Evolutionary conservation across 2,113 vertebrate species (phyloP).

Genomic region (rabbit (Oryctolagus cuniculus)): DNA sequence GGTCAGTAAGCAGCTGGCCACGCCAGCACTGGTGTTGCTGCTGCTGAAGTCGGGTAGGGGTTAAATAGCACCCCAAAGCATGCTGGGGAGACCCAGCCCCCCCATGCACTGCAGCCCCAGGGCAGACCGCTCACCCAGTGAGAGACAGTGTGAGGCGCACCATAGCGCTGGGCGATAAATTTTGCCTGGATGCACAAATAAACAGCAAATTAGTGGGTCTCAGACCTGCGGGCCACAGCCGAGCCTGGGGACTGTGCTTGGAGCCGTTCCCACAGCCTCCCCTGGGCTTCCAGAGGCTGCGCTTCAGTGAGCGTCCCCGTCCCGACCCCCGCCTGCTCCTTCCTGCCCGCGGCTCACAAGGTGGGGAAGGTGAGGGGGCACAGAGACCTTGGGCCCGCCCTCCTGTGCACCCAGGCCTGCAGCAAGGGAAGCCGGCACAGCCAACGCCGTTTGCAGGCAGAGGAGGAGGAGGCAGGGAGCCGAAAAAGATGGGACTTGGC

Average conservation of each 20-base stretch:
- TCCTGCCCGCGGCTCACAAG: no score
- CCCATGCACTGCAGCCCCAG: no score
- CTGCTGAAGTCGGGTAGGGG: background rate
- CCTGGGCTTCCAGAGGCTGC: rapidly evolving
- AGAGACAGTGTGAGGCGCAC: no score
- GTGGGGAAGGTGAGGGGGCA: no score
- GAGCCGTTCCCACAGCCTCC: background rate
- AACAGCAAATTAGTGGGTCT: background rate
- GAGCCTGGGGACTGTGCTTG: background rate
- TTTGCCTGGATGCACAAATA: background rate
- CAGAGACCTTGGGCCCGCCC: background rate
- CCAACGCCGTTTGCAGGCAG: no score
- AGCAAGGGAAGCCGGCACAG: background rate
- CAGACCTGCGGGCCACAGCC: background rate
- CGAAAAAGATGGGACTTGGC: background rate
- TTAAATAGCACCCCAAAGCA: rapidly evolving
- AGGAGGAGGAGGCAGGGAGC: no score
- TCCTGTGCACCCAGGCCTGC: background rate
- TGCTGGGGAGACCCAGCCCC: background rate
- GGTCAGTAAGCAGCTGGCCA: rapidly evolving
- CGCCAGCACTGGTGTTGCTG: rapidly evolving
- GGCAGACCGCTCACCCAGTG: background rate
- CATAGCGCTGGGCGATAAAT: no score
- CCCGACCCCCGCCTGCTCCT: background rate
- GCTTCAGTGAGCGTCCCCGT: background rate